Percentiles rank a stretch among this genome's conserved stretches.
These are phyloP conservation scores for Carlito syrichta DNA, from an alignment of 2,113 vertebrate genomes.

Conservation along the genomic window DNA sequence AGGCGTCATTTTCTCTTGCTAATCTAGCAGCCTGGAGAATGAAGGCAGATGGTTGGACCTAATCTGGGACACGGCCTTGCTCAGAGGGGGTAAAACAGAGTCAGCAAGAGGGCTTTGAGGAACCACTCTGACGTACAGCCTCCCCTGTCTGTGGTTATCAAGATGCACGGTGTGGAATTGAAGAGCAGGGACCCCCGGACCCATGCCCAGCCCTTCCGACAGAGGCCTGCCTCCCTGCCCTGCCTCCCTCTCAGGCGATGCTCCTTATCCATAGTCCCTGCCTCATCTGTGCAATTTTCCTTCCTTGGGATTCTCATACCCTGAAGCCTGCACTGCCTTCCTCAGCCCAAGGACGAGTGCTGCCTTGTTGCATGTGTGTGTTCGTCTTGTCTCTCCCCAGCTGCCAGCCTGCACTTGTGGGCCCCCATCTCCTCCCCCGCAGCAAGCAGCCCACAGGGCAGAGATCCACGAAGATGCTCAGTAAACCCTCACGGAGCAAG, in stretches of 20 bases:
- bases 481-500: background rate
- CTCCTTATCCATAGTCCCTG: background rate
- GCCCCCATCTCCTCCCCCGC: background rate
- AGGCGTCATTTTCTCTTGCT: background rate
- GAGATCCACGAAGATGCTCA: rapidly evolving
- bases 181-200: background rate
- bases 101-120: background rate
- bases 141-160: background rate
- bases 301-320: rapidly evolving
- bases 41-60: background rate
- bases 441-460: background rate
- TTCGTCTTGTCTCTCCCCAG: background rate
- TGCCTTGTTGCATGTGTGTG: background rate
- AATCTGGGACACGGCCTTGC: background rate
- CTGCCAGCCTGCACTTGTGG: no score
- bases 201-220: background rate
- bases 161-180: background rate
- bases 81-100: background rate
- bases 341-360: background rate
- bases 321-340: background rate
- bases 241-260: no score
- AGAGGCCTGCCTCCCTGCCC: no score
- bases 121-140: background rate
- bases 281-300: rapidly evolving
- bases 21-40: background rate